These are phyloP conservation scores for Pseudachorutes palmiensis DNA, from an alignment of 1,140 invertebrate species.

Conservation along the genomic window DNA sequence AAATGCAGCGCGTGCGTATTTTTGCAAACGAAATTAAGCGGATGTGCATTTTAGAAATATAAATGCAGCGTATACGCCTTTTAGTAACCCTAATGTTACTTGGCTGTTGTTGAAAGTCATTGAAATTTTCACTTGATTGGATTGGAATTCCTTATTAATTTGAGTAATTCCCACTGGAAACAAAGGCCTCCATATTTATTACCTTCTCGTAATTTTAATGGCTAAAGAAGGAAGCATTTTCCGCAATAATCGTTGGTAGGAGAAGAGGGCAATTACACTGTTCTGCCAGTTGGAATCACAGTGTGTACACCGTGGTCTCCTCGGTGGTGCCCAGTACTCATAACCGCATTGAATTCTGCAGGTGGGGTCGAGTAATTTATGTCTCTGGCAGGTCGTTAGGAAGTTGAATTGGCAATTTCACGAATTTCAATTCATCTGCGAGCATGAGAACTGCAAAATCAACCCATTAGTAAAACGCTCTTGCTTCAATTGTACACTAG, in stretches of 20 bases:
- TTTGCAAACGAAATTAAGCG: too few relatives aligned
- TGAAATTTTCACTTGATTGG: too few relatives aligned
- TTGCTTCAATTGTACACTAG: too few relatives aligned
- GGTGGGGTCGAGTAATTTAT: constrained; percentile 1
- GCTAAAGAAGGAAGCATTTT: not conserved
- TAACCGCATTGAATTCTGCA: not conserved
- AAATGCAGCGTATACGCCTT: too few relatives aligned
- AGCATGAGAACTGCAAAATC: not conserved
- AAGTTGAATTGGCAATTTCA: not conserved
- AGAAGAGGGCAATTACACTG: not conserved
- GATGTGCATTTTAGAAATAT: too few relatives aligned
- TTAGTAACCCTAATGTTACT: too few relatives aligned
- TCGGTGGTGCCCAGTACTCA: not conserved
- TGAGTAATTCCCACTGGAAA: too few relatives aligned
- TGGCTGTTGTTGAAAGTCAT: too few relatives aligned
- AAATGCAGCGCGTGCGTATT: too few relatives aligned
- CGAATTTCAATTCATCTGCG: not conserved
- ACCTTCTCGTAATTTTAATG: not conserved
- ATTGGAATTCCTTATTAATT: too few relatives aligned
- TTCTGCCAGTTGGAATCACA: not conserved
- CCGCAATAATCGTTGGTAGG: not conserved
- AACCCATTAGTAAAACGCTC: too few relatives aligned
- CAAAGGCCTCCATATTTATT: not conserved
- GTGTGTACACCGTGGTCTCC: too few relatives aligned
- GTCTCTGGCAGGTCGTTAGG: not conserved